A percentile compares a stretch with the other conserved stretches of the same genome.
These are phyloP conservation scores for Cheilinus undulatus DNA, from an alignment of 2,113 vertebrate genomes.

Conservation along the genomic window DNA sequence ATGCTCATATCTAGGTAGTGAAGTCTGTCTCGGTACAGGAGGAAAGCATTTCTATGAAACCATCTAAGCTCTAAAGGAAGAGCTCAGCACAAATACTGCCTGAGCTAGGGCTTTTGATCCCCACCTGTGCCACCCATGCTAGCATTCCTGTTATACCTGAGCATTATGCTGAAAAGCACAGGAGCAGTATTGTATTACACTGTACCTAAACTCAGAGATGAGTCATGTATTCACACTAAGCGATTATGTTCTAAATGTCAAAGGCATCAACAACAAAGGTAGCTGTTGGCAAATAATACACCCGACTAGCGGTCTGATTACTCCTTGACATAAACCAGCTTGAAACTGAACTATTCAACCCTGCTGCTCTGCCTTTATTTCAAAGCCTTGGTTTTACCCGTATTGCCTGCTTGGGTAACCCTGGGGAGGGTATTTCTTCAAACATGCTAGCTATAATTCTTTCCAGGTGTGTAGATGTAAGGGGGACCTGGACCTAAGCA, in stretches of 20 bases:
- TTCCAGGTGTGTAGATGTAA: constrained; percentile 77
- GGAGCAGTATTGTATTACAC: constrained; percentile 18
- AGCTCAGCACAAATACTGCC: constrained; percentile 5
- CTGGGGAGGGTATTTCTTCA: constrained; percentile 77
- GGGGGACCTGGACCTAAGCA: constrained; percentile 70
- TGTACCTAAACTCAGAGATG: constrained; percentile 17
- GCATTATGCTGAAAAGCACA: constrained; percentile 15
- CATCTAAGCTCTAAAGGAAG: constrained; percentile 8
- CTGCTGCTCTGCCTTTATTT: constrained; percentile 54
- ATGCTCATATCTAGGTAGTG: not conserved
- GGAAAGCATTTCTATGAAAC: not conserved
- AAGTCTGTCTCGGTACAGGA: not conserved
- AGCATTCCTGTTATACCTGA: constrained; percentile 18
- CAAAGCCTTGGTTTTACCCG: constrained; percentile 64
- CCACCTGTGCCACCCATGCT: constrained; percentile 1
- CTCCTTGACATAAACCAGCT: constrained; percentile 50
- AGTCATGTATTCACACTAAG: constrained; percentile 16
- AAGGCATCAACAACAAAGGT: constrained; percentile 12
- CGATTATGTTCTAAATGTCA: constrained; percentile 19
- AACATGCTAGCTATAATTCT: constrained; percentile 77
- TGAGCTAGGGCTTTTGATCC: constrained; percentile 7
- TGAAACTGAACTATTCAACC: constrained; percentile 74
- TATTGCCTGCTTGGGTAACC: constrained; percentile 60
- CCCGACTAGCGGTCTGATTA: constrained; percentile 35
- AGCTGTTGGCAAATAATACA: constrained; percentile 41